Percentiles rank a stretch among this genome's conserved stretches.
Evolutionary conservation across 2,888 invertebrate species (phyloP).

Genomic region (Watsonalla cultraria): DNA sequence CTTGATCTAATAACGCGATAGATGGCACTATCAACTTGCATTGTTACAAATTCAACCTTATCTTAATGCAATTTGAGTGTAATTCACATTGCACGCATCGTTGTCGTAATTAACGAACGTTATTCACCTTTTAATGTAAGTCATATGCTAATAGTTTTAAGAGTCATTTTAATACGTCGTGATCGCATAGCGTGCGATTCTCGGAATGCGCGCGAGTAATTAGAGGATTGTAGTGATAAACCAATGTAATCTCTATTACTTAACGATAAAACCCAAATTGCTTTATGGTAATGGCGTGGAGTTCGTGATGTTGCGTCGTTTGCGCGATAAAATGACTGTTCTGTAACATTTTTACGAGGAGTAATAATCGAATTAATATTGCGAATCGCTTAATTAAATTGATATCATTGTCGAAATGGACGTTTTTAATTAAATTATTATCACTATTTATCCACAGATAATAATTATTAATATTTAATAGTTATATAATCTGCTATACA

Average conservation of each 20-base stretch:
- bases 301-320: conserved; percentile 59
- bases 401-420: conserved; percentile 47
- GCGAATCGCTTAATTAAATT: conserved; percentile 74
- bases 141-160: conserved; percentile 28
- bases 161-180: conserved; percentile 33
- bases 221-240: conserved; percentile 59
- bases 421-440: conserved; percentile 12
- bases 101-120: conserved; percentile 23
- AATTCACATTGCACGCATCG: conserved; percentile 12
- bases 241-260: conserved; percentile 70
- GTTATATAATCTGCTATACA: no score
- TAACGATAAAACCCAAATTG: conserved; percentile 68
- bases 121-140: conserved; percentile 8
- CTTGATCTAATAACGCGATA: conserved; percentile 39
- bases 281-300: conserved; percentile 47
- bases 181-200: conserved; percentile 46
- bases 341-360: conserved; percentile 67
- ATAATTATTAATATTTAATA: no score
- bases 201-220: conserved; percentile 55
- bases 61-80: conserved; percentile 10
- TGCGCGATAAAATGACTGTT: conserved; percentile 55
- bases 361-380: conserved; percentile 74
- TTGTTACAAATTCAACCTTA: conserved; percentile 15
- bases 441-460: background rate
- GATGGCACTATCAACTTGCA: conserved; percentile 18